Evolutionary conservation across 1,140 invertebrate genomes (phyloP).

Genomic region (Diorhabda carinulata): DNA sequence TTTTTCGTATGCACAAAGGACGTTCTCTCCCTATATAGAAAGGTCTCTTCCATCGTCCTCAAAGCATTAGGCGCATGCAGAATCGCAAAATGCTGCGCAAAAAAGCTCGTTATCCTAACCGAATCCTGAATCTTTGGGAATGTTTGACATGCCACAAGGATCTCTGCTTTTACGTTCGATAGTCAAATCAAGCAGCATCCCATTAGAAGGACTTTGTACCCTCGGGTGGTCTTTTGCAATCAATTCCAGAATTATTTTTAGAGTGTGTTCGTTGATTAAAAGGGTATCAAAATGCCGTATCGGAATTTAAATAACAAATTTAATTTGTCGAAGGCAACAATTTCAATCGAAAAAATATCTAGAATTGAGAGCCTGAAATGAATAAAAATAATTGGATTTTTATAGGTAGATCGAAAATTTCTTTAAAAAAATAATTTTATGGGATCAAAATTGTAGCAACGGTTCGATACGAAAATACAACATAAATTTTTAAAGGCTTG

Average conservation of each 20-base stretch:
- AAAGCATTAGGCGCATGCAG: conserved; percentile 15
- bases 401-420: neutral
- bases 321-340: neutral
- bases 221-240: neutral
- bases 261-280: conserved; percentile 1
- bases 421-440: neutral
- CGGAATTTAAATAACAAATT: conserved; percentile 3
- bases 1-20: conserved; percentile 18
- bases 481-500: too few species aligned
- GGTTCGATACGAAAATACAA: too few species aligned
- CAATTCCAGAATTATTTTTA: neutral
- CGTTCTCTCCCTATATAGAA: conserved; percentile 12
- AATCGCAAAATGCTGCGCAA: conserved; percentile 17
- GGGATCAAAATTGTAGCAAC: too few species aligned
- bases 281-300: neutral
- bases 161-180: conserved; percentile 7
- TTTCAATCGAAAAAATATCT: neutral
- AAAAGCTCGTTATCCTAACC: conserved; percentile 19
- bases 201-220: conserved; percentile 10
- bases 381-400: neutral
- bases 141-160: conserved; percentile 16
- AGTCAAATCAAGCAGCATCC: neutral
- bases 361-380: neutral
- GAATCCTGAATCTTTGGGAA: conserved; percentile 5
- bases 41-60: conserved; percentile 15